Conservation (phyloP, 2,113 vertebrate species). For the Isurus oxyrinchus region DNA sequence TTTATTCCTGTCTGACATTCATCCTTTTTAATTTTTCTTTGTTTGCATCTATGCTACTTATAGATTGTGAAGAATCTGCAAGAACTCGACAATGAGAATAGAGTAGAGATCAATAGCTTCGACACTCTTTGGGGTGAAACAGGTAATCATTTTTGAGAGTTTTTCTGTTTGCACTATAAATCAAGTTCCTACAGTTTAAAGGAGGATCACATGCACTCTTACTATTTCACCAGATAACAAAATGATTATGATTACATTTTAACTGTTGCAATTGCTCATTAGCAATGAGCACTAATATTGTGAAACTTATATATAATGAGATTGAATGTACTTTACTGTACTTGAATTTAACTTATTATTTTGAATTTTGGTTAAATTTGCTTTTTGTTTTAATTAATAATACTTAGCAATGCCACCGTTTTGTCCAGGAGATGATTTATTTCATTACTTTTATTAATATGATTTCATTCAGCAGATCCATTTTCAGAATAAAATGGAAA, state of each 20-base stretch:
- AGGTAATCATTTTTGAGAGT: conserved; percentile 64
- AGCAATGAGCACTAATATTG: neutral
- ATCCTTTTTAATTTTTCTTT: conserved; percentile 43
- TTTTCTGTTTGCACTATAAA: conserved; percentile 15
- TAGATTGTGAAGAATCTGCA: conserved; percentile 85
- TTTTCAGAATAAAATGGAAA: neutral
- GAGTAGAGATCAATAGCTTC: conserved; percentile 77
- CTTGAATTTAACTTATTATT: neutral
- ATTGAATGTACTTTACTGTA: neutral
- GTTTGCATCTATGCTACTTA: conserved; percentile 47
- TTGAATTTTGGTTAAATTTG: neutral
- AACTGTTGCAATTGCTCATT: neutral
- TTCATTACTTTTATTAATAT: neutral
- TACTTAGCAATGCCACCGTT: neutral
- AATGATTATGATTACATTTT: conserved; percentile 1
- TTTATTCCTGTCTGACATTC: neutral
- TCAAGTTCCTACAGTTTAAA: neutral
- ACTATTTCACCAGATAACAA: neutral
- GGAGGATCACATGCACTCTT: neutral
- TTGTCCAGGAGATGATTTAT: neutral
- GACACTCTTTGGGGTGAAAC: conserved; percentile 97
- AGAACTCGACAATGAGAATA: conserved; percentile 65
- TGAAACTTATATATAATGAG: neutral
- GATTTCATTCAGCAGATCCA: neutral
- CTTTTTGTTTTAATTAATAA: neutral